Percentiles rank a stretch among this genome's conserved stretches.
phyloP scores from a whole-genome alignment of 2,113 vertebrate genomes.

The Pogonocichla stellata region DNA sequence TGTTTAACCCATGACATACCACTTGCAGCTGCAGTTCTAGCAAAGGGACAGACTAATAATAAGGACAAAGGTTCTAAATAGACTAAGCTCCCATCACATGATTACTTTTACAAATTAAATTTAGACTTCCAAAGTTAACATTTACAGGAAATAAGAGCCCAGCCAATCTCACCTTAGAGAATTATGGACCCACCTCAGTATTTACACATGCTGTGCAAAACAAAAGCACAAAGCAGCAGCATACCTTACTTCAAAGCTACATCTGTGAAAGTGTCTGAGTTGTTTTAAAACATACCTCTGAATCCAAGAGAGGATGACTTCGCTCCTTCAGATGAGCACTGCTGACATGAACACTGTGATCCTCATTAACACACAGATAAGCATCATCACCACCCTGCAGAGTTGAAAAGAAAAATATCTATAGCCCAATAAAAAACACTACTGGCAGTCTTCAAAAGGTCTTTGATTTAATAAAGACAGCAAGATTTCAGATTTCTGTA shows the following conservation, averaged over 20 bases:
- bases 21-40: not conserved
- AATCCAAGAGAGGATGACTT: conserved; percentile 72
- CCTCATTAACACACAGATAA: conserved; percentile 79
- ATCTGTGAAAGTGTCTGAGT: not conserved
- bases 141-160: not conserved
- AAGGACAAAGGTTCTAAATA: not conserved
- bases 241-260: not conserved
- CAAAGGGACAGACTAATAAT: not conserved
- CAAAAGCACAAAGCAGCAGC: not conserved
- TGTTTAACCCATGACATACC: not conserved
- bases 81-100: rapidly evolving
- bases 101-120: not conserved
- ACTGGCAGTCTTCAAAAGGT: not conserved
- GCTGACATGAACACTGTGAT: conserved; percentile 56
- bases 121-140: not conserved
- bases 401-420: not conserved
- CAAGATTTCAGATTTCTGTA: not conserved
- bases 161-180: not conserved
- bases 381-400: conserved; percentile 84
- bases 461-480: not conserved
- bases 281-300: conserved; percentile 67
- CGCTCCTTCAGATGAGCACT: conserved; percentile 73
- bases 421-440: not conserved
- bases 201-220: not conserved
- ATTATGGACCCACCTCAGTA: not conserved